Base-by-base conservation (phyloP, 2,797 vertebrate genomes). In the Psittacula echo region DNA sequence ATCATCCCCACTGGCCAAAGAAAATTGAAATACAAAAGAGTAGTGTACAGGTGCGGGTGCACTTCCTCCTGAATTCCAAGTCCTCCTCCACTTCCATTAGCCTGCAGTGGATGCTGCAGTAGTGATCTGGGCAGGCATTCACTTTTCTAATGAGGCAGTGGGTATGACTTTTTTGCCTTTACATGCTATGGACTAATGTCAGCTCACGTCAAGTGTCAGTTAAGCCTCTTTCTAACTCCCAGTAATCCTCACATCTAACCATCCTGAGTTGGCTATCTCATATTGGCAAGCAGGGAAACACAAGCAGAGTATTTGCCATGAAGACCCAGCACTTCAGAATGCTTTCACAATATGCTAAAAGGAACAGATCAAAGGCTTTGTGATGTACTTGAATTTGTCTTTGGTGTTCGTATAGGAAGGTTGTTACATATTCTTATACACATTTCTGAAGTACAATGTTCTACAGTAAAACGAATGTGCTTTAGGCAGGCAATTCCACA, bases 1-100 rank as follows among this genome's bases (percentile, higher is more conserved):
- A 97, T 94, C 44, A 96, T 93, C 97, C 96, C 97, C 97, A 97
- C 97, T 92, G 94, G 95, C 97, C 96, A 97, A 89, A 95, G 95
- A 95, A 97, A 92, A 94, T 96, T 94, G 96, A 95, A 96, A 91
- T 90, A 91, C 94, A 93, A 85, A 96, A 56, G 88, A 96, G 95
- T 85, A 89, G 93, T 2, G 72, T 5, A 15, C 70, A 84, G 80
- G 91, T 88, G 68, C 13, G 30, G 91, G 80, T n/a, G 84, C 2
- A 10, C 85, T 89, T 95, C 93, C 85, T 83, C 23, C 85, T 71
- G 73, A 70, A 79, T 78, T 41, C 78, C 7, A 14, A 51, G 62
- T 39, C 47, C 77, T 56, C 83, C 47, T 60, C 15, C 27, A 37
- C 5, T 48, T 39, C 85, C 86, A 12, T 22, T 29, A 60, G 71